These are phyloP conservation scores for Gavialis gangeticus DNA, from an alignment of 2,113 vertebrate genomes.

Conservation along the genomic window DNA sequence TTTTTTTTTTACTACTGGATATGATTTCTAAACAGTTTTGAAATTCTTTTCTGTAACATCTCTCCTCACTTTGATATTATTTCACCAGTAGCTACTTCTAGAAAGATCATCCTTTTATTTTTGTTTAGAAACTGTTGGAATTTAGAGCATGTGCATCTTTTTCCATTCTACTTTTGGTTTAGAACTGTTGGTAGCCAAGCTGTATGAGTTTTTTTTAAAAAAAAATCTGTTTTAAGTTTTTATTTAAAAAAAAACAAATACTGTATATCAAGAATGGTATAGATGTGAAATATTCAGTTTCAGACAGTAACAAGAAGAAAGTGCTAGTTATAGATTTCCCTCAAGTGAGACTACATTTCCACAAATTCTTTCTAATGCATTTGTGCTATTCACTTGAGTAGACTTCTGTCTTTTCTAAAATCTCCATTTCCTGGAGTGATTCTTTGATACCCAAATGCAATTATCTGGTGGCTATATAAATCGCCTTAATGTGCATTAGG, in stretches of 20 bases:
- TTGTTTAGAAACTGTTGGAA: conserved; percentile 19
- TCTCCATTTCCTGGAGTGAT: neutral
- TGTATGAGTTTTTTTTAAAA: conserved; percentile 24
- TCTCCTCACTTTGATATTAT: neutral
- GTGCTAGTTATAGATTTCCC: conserved; percentile 20
- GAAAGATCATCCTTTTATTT: conserved; percentile 51
- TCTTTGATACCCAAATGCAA: neutral
- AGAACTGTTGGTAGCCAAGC: conserved; percentile 51
- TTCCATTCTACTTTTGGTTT: conserved; percentile 60
- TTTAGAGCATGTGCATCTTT: conserved; percentile 40
- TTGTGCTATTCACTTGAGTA: neutral
- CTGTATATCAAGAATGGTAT: neutral
- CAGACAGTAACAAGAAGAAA: conserved; percentile 17
- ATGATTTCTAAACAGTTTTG: conserved; percentile 63
- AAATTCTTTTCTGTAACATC: conserved; percentile 29
- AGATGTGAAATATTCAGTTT: conserved; percentile 13
- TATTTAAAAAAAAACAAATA: conserved; percentile 54
- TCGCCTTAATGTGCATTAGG: no score
- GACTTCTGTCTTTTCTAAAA: neutral
- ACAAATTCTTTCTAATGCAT: neutral
- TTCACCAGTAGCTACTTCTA: conserved; percentile 30
- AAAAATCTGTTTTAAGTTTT: conserved; percentile 8
- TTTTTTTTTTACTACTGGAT: conserved; percentile 54
- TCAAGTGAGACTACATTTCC: conserved; percentile 40
- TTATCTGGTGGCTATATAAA: neutral